Percentiles rank a stretch among this genome's conserved stretches.
These are phyloP conservation scores for Caradrina clavipalpis DNA, from an alignment of 2,888 invertebrate genomes.

Conservation along the genomic window DNA sequence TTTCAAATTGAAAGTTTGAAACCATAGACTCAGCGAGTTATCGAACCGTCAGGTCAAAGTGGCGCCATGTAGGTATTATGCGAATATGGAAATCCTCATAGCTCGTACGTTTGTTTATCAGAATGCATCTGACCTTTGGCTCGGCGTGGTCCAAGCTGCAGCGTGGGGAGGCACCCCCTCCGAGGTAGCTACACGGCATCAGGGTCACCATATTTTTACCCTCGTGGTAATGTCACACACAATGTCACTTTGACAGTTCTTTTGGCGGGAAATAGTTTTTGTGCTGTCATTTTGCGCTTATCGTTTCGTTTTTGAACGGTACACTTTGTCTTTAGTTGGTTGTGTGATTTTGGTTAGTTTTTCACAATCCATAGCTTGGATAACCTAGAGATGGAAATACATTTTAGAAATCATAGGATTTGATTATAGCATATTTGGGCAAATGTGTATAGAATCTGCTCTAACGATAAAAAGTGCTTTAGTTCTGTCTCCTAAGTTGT, in stretches of 20 bases:
- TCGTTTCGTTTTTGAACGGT: conserved; percentile 75
- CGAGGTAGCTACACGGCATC: conserved; percentile 93
- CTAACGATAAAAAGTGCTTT: background rate
- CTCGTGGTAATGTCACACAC: conserved; percentile 76
- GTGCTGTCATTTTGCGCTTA: conserved; percentile 82
- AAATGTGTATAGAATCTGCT: background rate
- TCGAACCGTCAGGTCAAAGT: conserved; percentile 52
- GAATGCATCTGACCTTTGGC: conserved; percentile 85
- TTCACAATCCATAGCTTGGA: conserved; percentile 75
- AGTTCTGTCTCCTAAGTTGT: background rate
- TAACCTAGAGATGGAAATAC: conserved; percentile 51
- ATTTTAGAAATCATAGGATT: background rate
- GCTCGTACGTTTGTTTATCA: conserved; percentile 68
- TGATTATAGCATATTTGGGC: background rate
- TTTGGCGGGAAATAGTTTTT: conserved; percentile 81
- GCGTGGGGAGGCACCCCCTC: conserved; percentile 90
- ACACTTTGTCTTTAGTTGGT: conserved; percentile 68
- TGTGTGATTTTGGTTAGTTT: conserved; percentile 65
- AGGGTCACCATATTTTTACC: conserved; percentile 91
- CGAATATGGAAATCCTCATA: conserved; percentile 65
- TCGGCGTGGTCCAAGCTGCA: conserved; percentile 89
- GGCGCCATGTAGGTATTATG: conserved; percentile 44
- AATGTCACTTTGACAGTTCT: conserved; percentile 86
- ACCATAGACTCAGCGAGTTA: conserved; percentile 36
- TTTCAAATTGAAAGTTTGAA: conserved; percentile 5